These are phyloP conservation scores for Drosophila varians DNA, from an alignment of 1,140 invertebrate species.

Conservation along the genomic window DNA sequence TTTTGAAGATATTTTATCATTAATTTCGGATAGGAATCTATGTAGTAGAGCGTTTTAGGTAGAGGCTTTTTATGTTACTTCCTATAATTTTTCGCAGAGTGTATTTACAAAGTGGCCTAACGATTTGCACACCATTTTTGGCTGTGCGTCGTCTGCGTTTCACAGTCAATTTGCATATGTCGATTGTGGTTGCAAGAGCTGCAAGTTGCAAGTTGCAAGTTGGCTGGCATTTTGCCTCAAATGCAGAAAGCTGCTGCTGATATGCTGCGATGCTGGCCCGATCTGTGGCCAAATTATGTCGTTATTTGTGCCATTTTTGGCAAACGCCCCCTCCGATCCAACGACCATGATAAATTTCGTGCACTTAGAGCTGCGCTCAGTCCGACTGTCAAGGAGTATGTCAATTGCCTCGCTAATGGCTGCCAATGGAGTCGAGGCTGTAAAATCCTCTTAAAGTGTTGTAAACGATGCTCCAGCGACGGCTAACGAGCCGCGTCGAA, in stretches of 20 bases:
- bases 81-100: conserved; percentile 16
- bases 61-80: no score
- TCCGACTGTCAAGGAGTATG: conserved; percentile 71
- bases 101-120: conserved; percentile 41
- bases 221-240: conserved; percentile 37
- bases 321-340: conserved; percentile 51
- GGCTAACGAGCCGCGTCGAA: conserved; percentile 58
- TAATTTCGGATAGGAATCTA: no score
- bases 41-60: no score
- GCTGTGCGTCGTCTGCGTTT: conserved; percentile 45
- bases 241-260: conserved; percentile 21
- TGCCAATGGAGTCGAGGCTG: conserved; percentile 51
- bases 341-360: conserved; percentile 68
- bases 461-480: conserved; percentile 67
- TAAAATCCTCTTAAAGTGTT: conserved; percentile 71
- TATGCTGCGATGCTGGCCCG: conserved; percentile 41
- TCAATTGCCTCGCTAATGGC: conserved; percentile 78
- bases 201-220: conserved; percentile 11
- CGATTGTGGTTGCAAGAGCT: conserved; percentile 27
- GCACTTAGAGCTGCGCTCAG: conserved; percentile 59
- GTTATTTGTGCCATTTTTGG: conserved; percentile 81
- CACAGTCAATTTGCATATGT: conserved; percentile 57
- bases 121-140: conserved; percentile 56
- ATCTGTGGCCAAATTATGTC: conserved; percentile 74
- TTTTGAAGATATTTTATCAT: no score